phyloP scores from a whole-genome alignment of 2,113 vertebrate genomes.

The Caranx melampygus region DNA sequence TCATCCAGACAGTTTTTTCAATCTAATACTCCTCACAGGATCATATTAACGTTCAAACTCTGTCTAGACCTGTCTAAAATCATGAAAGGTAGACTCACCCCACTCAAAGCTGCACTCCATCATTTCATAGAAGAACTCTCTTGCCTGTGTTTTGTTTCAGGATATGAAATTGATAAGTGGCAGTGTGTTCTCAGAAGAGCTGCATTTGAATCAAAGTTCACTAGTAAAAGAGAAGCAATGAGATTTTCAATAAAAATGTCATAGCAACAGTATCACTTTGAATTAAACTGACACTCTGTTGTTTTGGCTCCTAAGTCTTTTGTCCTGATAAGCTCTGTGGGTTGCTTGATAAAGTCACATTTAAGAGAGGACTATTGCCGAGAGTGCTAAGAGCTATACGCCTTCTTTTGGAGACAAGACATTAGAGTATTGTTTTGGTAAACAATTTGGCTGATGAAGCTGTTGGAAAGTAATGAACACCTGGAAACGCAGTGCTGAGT shows the following conservation, averaged over 20 bases:
- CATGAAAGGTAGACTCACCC: neutral
- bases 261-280: constrained; percentile 4
- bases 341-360: constrained; percentile 4
- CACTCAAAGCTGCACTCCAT: constrained; percentile 6
- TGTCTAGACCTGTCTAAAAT: constrained; percentile 5
- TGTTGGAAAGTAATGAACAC: constrained; percentile 1
- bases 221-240: constrained; percentile 2
- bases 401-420: constrained; percentile 4
- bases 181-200: constrained; percentile 9
- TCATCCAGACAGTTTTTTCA: constrained; percentile 29
- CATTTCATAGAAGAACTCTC: constrained; percentile 6
- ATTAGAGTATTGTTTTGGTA: constrained; percentile 18
- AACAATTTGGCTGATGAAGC: constrained; percentile 21
- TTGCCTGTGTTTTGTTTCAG: constrained; percentile 9
- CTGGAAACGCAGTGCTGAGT: constrained; percentile 13
- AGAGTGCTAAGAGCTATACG: neutral
- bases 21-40: constrained; percentile 17
- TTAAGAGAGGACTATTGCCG: neutral
- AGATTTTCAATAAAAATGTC: constrained; percentile 27
- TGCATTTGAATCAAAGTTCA: constrained; percentile 33
- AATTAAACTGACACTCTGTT: constrained; percentile 6
- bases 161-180: constrained; percentile 19
- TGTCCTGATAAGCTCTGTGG: constrained; percentile 12
- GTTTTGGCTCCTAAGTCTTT: constrained; percentile 7
- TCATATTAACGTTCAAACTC: constrained; percentile 33